These are phyloP conservation scores for Psix sp. DNA, from an alignment of 1,140 invertebrate genomes.

Conservation along the genomic window DNA sequence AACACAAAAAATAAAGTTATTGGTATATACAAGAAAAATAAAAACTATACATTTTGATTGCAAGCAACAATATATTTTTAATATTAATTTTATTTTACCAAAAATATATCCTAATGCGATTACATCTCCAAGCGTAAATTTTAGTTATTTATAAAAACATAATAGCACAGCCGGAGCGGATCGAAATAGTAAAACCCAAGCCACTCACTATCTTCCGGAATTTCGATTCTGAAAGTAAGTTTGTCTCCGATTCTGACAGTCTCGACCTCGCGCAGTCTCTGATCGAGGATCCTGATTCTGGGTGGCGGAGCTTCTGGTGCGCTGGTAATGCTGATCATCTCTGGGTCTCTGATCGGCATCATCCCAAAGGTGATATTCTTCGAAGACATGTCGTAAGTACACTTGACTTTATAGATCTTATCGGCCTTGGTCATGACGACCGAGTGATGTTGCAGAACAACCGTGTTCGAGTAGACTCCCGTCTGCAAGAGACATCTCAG, in stretches of 20 bases:
- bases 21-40: too few relatives aligned
- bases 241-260: conserved; percentile 96
- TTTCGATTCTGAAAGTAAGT: conserved; percentile 96
- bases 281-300: conserved; percentile 93
- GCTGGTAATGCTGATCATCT: conserved; percentile 96
- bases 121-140: too few relatives aligned
- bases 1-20: too few relatives aligned
- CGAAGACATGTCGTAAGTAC: conserved; percentile 96
- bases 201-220: conserved; percentile 96
- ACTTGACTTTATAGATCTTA: conserved; percentile 97
- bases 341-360: conserved; percentile 96
- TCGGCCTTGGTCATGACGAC: conserved; percentile 98
- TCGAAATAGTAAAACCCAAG: too few relatives aligned
- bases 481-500: conserved; percentile 80
- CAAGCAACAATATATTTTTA: too few relatives aligned
- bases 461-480: conserved; percentile 95
- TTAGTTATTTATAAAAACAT: too few relatives aligned
- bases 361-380: conserved; percentile 98
- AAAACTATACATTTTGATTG: too few relatives aligned
- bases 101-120: too few relatives aligned
- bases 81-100: too few relatives aligned
- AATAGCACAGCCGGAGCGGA: too few relatives aligned
- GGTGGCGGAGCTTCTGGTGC: conserved; percentile 95
- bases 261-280: conserved; percentile 90
- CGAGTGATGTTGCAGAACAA: conserved; percentile 95